Evolutionary conservation across 2,888 invertebrate species (phyloP).

Genomic region (Ophioninae sp.): DNA sequence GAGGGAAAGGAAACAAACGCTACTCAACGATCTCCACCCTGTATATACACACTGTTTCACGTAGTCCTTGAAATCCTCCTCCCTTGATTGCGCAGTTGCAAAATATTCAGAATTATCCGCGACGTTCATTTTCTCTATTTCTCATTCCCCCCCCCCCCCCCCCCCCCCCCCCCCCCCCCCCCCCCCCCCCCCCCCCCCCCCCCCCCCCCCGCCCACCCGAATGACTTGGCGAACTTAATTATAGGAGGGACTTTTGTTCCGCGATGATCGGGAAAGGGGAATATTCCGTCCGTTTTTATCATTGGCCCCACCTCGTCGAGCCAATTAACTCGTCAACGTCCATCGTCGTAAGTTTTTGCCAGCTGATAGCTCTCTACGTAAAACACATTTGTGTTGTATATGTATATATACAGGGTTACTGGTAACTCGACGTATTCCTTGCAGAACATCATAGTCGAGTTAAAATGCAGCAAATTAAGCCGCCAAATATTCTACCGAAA

Average conservation of each 20-base stretch:
- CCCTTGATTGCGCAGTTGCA: too few species aligned
- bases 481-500: too few species aligned
- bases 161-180: not conserved
- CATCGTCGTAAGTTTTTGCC: slow-evolving; percentile 19
- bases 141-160: too few species aligned
- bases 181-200: not conserved
- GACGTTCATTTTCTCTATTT: not conserved
- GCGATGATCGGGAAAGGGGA: slow-evolving; percentile 1
- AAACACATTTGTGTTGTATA: slow-evolving; percentile 1
- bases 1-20: too few species aligned
- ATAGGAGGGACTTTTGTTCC: not conserved
- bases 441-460: too few species aligned
- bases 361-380: slow-evolving; percentile 25
- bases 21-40: too few species aligned
- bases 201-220: not conserved
- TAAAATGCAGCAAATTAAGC: too few species aligned
- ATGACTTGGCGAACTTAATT: not conserved
- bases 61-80: too few species aligned
- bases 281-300: slow-evolving; percentile 6
- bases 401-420: too few species aligned
- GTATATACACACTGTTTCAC: too few species aligned
- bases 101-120: not conserved
- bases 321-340: slow-evolving; percentile 45
- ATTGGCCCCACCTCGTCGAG: slow-evolving; percentile 21
- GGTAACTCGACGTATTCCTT: too few species aligned